Evolutionary conservation across 2,888 invertebrate species (phyloP), one percentile per base, ranked within the genome.

Genomic region (Platypus cylindrus): DNA sequence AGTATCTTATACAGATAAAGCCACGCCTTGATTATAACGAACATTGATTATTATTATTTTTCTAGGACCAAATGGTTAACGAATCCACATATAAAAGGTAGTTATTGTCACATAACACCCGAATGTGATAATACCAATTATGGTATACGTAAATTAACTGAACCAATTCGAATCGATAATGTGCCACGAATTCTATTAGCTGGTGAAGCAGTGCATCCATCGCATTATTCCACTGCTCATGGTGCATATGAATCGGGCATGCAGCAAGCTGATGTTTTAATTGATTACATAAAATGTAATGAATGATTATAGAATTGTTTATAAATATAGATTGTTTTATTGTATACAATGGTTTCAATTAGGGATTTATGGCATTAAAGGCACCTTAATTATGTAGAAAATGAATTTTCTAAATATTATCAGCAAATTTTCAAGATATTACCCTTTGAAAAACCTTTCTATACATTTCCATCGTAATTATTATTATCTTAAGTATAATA

Each of bases 151-250:
- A 49, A 51, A 28, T 47, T 71, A 17, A 50, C 61, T 3, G 52
- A 61, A 28, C 70, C 71, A 2, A 53, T 71, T 31, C 57, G 53
- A 16, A 53, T 52, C 41, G 44, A 55, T 29, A 49, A 45, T 44
- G 39, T 45, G 34, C 72, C 74, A 5, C 54, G 67, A 36, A 52
- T 78, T 34, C 51, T 73, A 43, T 64, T 78, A 34, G 77, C 77
- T 32, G 78, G 78, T 14, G 78, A 78, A 59, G 76, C 75, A 3
- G 65, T 69, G 14, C 49, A 51, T 42, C 29, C 44, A 4, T 54
- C 59, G 30, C 68, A 66, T 52, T 78, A 72, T 53, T 76, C 77
- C 1, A 77, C 78, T 4, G 70, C 73, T 8, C 77, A 78, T 50
- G 78, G 78, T 5, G 78, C 78, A 23, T 74, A 65, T 47, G 68